Base-by-base conservation (phyloP, 1,140 invertebrate species). In the Bombus consobrinus region DNA sequence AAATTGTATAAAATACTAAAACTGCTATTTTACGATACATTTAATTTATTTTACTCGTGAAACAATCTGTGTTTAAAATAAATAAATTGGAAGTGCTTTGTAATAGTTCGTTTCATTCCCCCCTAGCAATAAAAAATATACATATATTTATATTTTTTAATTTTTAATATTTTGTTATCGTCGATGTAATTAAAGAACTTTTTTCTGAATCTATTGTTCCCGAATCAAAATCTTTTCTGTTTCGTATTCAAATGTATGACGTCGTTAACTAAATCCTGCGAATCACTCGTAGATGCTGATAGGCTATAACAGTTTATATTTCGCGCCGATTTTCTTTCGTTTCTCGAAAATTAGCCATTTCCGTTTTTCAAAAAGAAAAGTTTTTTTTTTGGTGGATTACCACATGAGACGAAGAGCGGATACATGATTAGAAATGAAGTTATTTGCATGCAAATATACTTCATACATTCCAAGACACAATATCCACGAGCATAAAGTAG, bases 1-100 rank as follows among this genome's bases (percentile, higher is more conserved):
- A 85, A 72, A 28, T 64, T 39, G 2, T 13, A 57, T 28, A 37
- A 84, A 25, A 32, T 69, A 28, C 32, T 66, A 66, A 66, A 47
- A 53, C 0, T 37, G 9, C 3, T 71, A 43, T 53, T 80, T 85
- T 64, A 80, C 73, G 47, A 71, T 22, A 64, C 13, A 74, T 53
- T 53, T 53, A 39, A 53, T 74, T 74, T 74, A 41, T 83, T 83
- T 76, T 15, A 53, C 8, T 53, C 41, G 13, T 77, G 15, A 64
- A 32, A n/a, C 8, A 68, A 22, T 72, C 15, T 53, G 18, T 71
- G 32, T 72, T 85, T 73, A 28, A 80, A 85, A 85, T 41, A 62
- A 84, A 84, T 77, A 59, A 80, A 73, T 34, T 0, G 2, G 5
- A 62, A 22, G 3, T 22, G 13, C 47, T 22, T 34, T 43, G 3